phyloP scores from a whole-genome alignment of 1,140 invertebrate species.

The Micrasema minimum region DNA sequence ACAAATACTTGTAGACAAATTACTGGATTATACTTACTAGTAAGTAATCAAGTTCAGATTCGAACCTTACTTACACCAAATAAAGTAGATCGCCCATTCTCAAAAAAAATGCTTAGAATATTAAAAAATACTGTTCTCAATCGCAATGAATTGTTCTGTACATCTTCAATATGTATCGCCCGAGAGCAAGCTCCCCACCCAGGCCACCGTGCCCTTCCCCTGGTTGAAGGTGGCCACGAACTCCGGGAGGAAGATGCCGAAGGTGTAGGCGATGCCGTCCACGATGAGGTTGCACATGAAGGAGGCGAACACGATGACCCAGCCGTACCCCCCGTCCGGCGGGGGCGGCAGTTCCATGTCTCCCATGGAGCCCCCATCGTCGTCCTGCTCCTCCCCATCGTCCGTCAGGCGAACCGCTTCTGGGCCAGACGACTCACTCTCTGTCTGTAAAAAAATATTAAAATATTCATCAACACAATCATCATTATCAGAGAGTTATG shows the following conservation, averaged over 20 bases:
- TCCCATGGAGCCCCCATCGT: constrained; percentile 79
- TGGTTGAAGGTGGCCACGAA: constrained; percentile 85
- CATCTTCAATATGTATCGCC: too few relatives aligned
- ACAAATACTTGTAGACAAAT: too few relatives aligned
- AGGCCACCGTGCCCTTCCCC: constrained; percentile 89
- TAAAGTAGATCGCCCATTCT: too few relatives aligned
- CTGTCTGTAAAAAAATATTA: constrained; percentile 73
- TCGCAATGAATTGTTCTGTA: too few relatives aligned
- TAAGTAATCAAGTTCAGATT: too few relatives aligned
- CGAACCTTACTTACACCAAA: too few relatives aligned
- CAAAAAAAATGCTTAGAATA: too few relatives aligned
- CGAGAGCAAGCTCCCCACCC: constrained; percentile 93
- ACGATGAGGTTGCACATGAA: constrained; percentile 99
- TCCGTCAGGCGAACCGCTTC: constrained; percentile 79
- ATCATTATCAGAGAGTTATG: too few relatives aligned
- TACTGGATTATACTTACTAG: too few relatives aligned
- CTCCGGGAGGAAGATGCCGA: constrained; percentile 87
- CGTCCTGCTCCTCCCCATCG: constrained; percentile 70
- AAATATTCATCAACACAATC: too few relatives aligned
- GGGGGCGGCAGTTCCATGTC: constrained; percentile 83
- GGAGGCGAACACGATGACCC: constrained; percentile 94
- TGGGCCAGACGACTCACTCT: constrained; percentile 83
- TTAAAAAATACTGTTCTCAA: too few relatives aligned
- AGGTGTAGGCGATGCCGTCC: constrained; percentile 96
- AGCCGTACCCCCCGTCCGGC: constrained; percentile 89